These are phyloP conservation scores for Molossus alvarezi DNA, from an alignment of 2,797 vertebrate species.

Conservation along the genomic window DNA sequence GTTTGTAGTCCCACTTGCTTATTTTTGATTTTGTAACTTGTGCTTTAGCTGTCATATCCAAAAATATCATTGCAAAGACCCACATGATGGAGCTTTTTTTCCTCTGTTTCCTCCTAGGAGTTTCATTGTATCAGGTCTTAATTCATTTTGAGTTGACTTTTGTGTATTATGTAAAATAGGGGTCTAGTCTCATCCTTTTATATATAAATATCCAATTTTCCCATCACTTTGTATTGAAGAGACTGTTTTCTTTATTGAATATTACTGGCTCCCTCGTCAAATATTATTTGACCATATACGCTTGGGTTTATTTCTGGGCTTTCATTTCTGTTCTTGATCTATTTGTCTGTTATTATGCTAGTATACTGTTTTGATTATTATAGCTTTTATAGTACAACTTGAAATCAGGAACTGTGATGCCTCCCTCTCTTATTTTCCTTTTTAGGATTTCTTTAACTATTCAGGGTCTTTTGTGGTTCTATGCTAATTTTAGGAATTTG, in stretches of 20 bases:
- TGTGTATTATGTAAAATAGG: neutral
- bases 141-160: neutral
- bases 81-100: neutral
- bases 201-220: neutral
- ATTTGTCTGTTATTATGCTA: neutral
- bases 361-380: neutral
- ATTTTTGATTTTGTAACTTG: slow-evolving; percentile 8
- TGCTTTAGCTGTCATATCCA: neutral
- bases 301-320: neutral
- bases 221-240: neutral
- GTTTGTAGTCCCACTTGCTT: neutral
- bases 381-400: neutral
- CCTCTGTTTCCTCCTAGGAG: neutral
- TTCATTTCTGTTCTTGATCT: neutral
- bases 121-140: neutral
- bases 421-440: neutral
- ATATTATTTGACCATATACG: neutral
- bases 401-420: neutral
- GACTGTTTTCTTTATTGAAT: neutral
- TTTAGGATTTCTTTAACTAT: neutral
- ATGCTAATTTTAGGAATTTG: neutral
- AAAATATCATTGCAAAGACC: neutral
- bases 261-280: neutral
- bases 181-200: neutral
- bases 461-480: neutral